phyloP scores from a whole-genome alignment of 2,113 vertebrate genomes.

The Microcebus griseorufus region DNA sequence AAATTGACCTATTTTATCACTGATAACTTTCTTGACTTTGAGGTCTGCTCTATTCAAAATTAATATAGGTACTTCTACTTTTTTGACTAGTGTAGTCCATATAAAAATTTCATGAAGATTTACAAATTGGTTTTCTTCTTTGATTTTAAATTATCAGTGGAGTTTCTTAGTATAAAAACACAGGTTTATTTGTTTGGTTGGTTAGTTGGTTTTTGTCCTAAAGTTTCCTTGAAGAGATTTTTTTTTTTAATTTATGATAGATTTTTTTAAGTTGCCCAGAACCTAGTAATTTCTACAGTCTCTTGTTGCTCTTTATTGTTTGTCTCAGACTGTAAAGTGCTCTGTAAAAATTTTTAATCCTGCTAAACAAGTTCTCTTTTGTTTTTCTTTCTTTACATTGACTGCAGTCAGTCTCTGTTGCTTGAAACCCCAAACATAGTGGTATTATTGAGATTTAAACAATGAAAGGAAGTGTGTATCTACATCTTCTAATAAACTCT shows the following conservation, averaged over 20 bases:
- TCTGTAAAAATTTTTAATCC: background rate
- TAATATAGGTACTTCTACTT: background rate
- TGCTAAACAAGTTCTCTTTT: background rate
- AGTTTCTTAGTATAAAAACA: background rate
- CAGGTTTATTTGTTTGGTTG: too few species aligned
- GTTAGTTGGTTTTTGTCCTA: too few species aligned
- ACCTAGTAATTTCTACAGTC: background rate
- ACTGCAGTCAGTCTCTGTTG: background rate
- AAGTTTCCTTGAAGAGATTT: background rate
- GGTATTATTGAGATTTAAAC: background rate
- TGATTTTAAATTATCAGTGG: background rate
- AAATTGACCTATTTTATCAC: too few species aligned
- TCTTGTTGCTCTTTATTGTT: background rate
- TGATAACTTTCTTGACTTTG: background rate
- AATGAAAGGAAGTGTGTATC: background rate
- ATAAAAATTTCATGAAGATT: background rate
- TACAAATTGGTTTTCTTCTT: background rate
- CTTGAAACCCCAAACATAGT: background rate
- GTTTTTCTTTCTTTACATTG: background rate
- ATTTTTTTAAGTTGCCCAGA: background rate
- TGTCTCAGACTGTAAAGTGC: background rate
- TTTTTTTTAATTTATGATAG: background rate
- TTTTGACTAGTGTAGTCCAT: background rate
- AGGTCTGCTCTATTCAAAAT: background rate
- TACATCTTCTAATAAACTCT: background rate